Base-by-base conservation (phyloP, 2,113 vertebrate species). In the Macaca nemestrina region DNA sequence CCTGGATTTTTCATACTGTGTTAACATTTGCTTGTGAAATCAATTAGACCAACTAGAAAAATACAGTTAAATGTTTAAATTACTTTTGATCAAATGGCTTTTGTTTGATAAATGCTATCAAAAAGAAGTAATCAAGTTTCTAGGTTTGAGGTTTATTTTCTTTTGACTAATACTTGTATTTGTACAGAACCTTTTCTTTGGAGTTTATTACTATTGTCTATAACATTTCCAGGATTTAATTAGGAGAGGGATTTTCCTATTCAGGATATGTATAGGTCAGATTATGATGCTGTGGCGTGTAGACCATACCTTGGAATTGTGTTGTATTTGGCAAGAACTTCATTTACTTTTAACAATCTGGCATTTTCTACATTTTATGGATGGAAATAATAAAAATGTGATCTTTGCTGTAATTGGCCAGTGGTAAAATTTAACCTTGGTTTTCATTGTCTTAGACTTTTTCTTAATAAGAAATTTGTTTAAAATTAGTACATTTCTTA, bases 361-460 rank as follows among this genome's bases (percentile, higher is more conserved):
- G 14, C 61, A 88, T 96, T 73, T 87, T 88, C 35, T 81, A 4
- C 12, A 78, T 90, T 88, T 94, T 92, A 76, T 61, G 92, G 38
- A 55, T 72, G 32, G 87, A 93, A 67, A 64, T 45, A 45, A 61
- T 91, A 40, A 70, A 80, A 84, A 90, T 72, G n/a, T 67, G 6
- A 80, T 85, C 48, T 95, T 91, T 72, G 12, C 17, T 7, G 9
- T 75, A 72, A n/a, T 48, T 75, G 27, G 12, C 16, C 38, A 87
- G 18, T 45, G 14, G 32, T 93, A 67, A 55, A 80, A 78, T 81
- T 97, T 93, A 72, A 73, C 43, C 17, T 96, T 92, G 40, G 7
- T 61, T 55, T 88, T 82, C 35, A 75, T 96, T 61, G 35, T 40
- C 27, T 59, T 55, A 57, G 88, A 27, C 11, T 52, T 68, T 72